Evolutionary conservation across 2,888 invertebrate species (phyloP), one percentile per base, ranked within the genome.

Genomic region (Archips xylosteana): DNA sequence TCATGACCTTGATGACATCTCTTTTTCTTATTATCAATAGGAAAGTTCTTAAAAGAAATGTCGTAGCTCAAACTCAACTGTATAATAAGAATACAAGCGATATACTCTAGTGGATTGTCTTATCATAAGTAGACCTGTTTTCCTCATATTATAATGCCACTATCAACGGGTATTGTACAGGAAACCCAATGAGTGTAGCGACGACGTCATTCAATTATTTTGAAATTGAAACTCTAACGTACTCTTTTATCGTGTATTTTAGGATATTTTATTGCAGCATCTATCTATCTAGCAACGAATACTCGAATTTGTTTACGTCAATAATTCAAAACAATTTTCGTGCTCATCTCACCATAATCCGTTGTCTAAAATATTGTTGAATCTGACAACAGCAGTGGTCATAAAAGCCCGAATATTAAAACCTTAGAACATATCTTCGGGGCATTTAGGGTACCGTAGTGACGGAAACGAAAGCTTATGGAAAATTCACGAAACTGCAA

Each of bases 21-120:
- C 39, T 39, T 6, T 3, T 5, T 39, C 6, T 39, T 39, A 39
- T 39, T 39, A 39, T 87, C 83, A 85, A 88, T 86, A 89, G 87
- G 81, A 83, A 72, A 72, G 72, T 67, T 82, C 83, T 87, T 87
- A 78, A 77, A 78, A 78, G 85, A 87, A 86, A 86, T 87, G 87
- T 84, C 85, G 81, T 83, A 81, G 81, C 78, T 83, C 80, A 73
- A 79, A 84, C 85, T 83, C 82, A 77, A 78, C 83, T 80, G 78
- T 81, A 79, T 79, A 76, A 32, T 32, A 34, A 57, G 23, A 49
- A 49, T 13, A n/a, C n/a, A 49, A 39, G 13, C 49, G 13, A 49
- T 49, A 49, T 13, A n/a, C 54, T 54, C 8, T 57, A 32, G 32
- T 32, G 10, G 32, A 13, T 12, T 57, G 10, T 57, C 23, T 1